phyloP scores from a whole-genome alignment of 2,888 invertebrate species.

The Myopa testacea region DNA sequence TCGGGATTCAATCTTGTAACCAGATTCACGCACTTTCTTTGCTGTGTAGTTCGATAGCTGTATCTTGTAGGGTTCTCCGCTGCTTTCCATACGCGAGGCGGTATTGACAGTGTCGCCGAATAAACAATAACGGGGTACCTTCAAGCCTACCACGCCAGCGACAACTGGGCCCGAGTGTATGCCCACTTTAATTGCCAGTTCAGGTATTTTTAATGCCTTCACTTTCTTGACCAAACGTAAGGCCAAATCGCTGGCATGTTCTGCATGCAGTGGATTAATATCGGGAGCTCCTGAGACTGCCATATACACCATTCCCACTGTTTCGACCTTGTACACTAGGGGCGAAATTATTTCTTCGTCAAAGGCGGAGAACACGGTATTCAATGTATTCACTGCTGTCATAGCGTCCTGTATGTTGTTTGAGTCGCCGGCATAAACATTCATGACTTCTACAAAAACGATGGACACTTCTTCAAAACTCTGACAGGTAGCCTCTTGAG shows the following conservation, averaged over 20 bases:
- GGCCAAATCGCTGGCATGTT: slow-evolving; percentile 82
- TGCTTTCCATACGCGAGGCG: slow-evolving; percentile 88
- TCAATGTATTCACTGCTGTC: slow-evolving; percentile 87
- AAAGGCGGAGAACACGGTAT: slow-evolving; percentile 86
- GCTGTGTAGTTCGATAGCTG: slow-evolving; percentile 83
- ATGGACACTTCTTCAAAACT: slow-evolving; percentile 70
- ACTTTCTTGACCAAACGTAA: slow-evolving; percentile 80
- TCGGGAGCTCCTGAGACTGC: slow-evolving; percentile 91
- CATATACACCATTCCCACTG: slow-evolving; percentile 93
- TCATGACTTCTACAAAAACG: slow-evolving; percentile 66
- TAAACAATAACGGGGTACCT: slow-evolving; percentile 84
- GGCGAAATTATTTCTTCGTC: slow-evolving; percentile 86
- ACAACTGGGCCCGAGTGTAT: slow-evolving; percentile 90
- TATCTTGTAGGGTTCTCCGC: slow-evolving; percentile 75
- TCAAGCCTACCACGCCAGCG: slow-evolving; percentile 87
- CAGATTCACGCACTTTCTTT: slow-evolving; percentile 74
- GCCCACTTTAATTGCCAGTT: slow-evolving; percentile 73
- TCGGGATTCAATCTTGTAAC: slow-evolving; percentile 77
- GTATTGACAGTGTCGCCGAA: slow-evolving; percentile 94
- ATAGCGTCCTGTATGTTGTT: slow-evolving; percentile 72
- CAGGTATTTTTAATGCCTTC: slow-evolving; percentile 74
- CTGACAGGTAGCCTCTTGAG: slow-evolving; percentile 84
- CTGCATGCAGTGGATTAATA: slow-evolving; percentile 78
- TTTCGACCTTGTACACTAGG: slow-evolving; percentile 93
- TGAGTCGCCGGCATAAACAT: slow-evolving; percentile 60